Base-by-base conservation (phyloP, 2,797 vertebrate species). In the Poecilia wingei region DNA sequence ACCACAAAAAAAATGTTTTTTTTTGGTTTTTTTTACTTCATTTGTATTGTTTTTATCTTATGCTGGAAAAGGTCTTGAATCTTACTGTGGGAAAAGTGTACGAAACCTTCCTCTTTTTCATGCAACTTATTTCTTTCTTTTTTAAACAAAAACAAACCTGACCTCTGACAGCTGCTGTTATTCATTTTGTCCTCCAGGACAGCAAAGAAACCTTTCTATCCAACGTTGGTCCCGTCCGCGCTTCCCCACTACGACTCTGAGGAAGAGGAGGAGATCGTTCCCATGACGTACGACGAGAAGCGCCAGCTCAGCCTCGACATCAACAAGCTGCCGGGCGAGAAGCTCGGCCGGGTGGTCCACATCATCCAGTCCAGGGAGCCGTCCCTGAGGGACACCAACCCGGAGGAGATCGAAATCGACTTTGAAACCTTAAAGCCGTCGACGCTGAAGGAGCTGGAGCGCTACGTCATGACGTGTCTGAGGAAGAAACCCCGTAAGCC, bases 331-430 rank as follows among this genome's bases (percentile, higher is more conserved):
- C 98, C 98, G 0, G 98, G 98, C 0, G 98, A 99, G 89, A 99
- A 99, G 77, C 93, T 99, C 84, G 98, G 98, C 0, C 96, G 98
- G 0, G 98, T 98, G 47, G 97, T 99, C 0, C 97, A 99, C 93
- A 99, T 99, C 93, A 99, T 99, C 84, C 98, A 99, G 84, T 97
- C 97, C 3, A 91, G 98, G 31, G 98, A 99, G 84, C 98, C 98
- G 0, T 98, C 98, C 0, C 93, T 99, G 68, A 92, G 97, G 0
- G 97, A 98, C 86, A 98, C 98, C 79, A 99, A 99, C 91, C 98
- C 98, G 0, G 98, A 99, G 86, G 98, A 99, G 92, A 99, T 98
- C 0, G 98, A 98, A 89, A 98, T 99, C 0, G 98, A 98, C 89
- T 98, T 99, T 2, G 98, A 99, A 78, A 99, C 97, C 0, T 96